These are phyloP conservation scores for Aleiodes sp. DNA, from an alignment of 1,140 invertebrate species.

Conservation along the genomic window DNA sequence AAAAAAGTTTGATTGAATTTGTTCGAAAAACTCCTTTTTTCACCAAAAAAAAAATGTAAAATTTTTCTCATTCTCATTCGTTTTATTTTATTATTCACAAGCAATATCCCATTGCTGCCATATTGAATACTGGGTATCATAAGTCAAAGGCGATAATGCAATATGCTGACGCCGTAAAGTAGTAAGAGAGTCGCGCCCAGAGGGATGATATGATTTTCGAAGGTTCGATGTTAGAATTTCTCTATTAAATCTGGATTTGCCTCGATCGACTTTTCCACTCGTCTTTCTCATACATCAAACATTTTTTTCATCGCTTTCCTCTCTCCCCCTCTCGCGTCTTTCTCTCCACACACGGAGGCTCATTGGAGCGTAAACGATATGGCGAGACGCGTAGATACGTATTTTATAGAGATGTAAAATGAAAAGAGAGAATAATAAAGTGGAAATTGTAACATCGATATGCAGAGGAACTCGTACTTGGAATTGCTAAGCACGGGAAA, in stretches of 20 bases:
- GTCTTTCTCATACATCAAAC: constrained; percentile 17
- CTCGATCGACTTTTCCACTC: constrained; percentile 8
- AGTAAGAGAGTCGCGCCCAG: background rate
- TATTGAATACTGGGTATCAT: constrained; percentile 29
- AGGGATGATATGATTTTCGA: constrained; percentile 25
- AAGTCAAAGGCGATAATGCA: constrained; percentile 32
- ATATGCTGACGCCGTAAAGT: constrained; percentile 33
- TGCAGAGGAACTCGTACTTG: constrained; percentile 17
- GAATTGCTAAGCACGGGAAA: constrained; percentile 23
- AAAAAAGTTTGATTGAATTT: no score
- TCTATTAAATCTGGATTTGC: constrained; percentile 38
- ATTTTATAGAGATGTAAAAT: background rate
- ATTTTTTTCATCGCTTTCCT: constrained; percentile 6
- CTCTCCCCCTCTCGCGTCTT: background rate
- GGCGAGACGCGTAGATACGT: background rate
- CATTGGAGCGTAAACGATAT: constrained; percentile 1
- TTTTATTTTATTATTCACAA: background rate
- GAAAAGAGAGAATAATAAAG: constrained; percentile 20
- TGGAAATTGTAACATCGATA: constrained; percentile 23
- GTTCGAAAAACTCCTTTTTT: no score
- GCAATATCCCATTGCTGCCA: background rate
- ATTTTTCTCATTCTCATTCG: no score
- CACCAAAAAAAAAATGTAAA: no score
- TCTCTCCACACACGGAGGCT: background rate
- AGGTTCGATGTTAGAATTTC: constrained; percentile 18